phyloP scores from a whole-genome alignment of 1,140 invertebrate genomes.

The Matsumurasca onukii region DNA sequence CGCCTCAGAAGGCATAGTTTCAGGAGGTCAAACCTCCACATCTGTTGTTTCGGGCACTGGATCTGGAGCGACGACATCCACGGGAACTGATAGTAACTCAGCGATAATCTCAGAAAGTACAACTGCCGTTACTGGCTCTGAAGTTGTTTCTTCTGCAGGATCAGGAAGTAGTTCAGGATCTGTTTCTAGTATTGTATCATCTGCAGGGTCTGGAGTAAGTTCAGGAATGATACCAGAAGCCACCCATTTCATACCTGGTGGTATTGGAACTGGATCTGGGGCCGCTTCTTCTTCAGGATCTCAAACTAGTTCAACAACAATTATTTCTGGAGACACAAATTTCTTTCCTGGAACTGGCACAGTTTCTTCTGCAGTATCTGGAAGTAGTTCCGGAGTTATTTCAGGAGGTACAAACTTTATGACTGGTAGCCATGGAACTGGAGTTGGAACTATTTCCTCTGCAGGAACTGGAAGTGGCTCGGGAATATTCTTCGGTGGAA shows the following conservation, averaged over 20 bases:
- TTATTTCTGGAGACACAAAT: background rate
- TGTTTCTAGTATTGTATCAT: background rate
- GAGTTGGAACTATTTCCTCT: no score
- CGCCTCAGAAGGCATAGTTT: no score
- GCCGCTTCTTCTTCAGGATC: background rate
- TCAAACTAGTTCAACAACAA: background rate
- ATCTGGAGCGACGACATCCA: no score
- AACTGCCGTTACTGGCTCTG: background rate
- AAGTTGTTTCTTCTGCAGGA: background rate
- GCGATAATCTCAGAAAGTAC: background rate
- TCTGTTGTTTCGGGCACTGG: no score
- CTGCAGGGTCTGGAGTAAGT: background rate
- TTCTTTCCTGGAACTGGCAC: background rate
- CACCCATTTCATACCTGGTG: background rate
- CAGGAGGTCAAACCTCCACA: no score
- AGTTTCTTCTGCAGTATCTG: background rate
- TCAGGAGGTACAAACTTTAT: no score
- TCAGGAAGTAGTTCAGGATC: background rate
- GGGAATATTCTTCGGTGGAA: no score
- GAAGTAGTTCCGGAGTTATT: no score
- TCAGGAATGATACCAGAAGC: background rate
- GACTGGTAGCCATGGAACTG: no score
- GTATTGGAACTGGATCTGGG: background rate
- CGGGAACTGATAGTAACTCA: no score
- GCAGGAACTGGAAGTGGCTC: no score